Evolutionary conservation across 2,797 vertebrate species (phyloP).

Genomic region (Mormyrus hasselquistii): DNA sequence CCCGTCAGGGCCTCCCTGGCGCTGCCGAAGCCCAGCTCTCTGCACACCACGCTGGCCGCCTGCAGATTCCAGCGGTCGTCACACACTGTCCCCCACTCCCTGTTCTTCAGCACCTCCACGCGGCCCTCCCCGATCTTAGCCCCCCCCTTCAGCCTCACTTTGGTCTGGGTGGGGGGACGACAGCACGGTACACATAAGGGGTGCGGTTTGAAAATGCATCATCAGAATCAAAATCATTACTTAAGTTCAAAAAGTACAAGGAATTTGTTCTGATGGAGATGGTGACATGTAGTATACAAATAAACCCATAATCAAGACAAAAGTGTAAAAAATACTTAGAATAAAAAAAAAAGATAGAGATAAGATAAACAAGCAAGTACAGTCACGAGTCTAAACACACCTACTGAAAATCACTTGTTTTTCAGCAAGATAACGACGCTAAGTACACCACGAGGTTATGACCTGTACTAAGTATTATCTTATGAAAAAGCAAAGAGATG

Average conservation of each 20-base stretch:
- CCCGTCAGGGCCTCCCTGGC: constrained; percentile 87
- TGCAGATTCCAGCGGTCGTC: constrained; percentile 87
- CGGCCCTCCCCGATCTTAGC: constrained; percentile 79
- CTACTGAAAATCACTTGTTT: background rate
- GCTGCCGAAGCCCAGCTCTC: constrained; percentile 89
- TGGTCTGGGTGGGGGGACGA: constrained; percentile 49
- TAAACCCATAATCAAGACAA: background rate
- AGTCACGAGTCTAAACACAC: background rate
- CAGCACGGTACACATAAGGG: background rate
- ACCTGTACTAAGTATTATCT: background rate
- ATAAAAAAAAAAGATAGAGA: background rate
- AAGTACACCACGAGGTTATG: background rate
- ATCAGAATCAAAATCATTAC: background rate
- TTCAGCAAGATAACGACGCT: background rate
- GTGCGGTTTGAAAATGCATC: background rate
- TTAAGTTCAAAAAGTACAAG: background rate
- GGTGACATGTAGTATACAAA: background rate
- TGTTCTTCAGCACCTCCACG: constrained; percentile 79
- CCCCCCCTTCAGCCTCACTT: constrained; percentile 82
- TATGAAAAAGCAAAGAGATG: background rate
- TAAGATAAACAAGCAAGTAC: background rate
- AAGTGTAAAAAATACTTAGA: background rate
- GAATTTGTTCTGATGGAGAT: background rate
- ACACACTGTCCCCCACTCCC: constrained; percentile 87
- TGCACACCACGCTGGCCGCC: constrained; percentile 87